phyloP scores from a whole-genome alignment of 2,113 vertebrate genomes.

The Prinia subflava region DNA sequence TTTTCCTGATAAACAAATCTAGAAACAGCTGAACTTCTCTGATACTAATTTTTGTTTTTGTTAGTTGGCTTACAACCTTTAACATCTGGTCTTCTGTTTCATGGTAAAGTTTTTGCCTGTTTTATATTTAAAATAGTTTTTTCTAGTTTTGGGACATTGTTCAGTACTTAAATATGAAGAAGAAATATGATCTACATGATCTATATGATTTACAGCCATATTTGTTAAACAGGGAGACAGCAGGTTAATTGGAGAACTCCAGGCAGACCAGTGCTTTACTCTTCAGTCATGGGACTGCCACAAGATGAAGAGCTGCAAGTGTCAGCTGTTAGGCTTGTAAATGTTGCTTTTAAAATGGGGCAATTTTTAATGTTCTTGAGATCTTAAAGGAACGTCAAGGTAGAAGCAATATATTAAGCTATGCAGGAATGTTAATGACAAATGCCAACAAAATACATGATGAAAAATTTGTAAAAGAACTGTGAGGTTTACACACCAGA shows the following conservation, averaged over 20 bases:
- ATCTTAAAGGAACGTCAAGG: neutral
- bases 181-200: conserved; percentile 11
- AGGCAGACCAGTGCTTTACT: neutral
- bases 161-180: neutral
- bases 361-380: neutral
- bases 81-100: conserved; percentile 47
- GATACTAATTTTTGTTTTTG: conserved; percentile 30
- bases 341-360: neutral
- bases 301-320: neutral
- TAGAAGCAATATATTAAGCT: neutral
- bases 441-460: neutral
- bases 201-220: neutral
- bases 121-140: conserved; percentile 42
- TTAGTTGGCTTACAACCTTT: conserved; percentile 13
- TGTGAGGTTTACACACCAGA: neutral
- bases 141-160: neutral
- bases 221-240: neutral
- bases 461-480: neutral
- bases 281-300: neutral
- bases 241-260: neutral
- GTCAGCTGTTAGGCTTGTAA: neutral
- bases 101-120: conserved; percentile 15
- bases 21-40: conserved; percentile 36
- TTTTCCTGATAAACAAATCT: conserved; percentile 33
- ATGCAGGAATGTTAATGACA: neutral